Evolutionary conservation across 2,888 invertebrate genomes (phyloP), one percentile per base, ranked within the genome.

Genomic region (Dolomedes plantarius): DNA sequence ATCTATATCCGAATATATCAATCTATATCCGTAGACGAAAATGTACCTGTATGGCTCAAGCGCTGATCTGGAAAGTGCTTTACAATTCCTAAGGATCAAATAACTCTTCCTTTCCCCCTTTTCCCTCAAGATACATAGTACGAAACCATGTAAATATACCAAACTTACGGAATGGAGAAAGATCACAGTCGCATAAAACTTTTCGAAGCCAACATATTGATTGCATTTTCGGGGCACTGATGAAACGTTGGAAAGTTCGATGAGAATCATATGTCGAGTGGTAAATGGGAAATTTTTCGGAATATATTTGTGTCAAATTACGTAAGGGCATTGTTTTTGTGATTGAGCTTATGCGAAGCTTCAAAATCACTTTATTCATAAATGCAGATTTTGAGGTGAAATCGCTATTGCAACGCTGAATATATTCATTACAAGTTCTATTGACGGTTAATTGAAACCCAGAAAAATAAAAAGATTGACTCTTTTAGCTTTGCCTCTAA

Each of bases 11-110:
- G 77, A 85, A 85, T 85, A 78, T 77, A 85, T 85, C 83, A 85
- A 86, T 86, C 85, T 74, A 86, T 78, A 86, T 69, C 78, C 73
- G 85, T 85, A 78, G 77, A 78, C 85, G 76, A 76, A 76, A 83
- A 83, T 83, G 83, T 85, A 85, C 83, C 83, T 85, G 83, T 75
- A 81, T 74, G 74, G 81, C 73, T 74, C 62, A 83, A 83, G 72
- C 77, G 83, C 65, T 77, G 83, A 85, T 77, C 83, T 77, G 39
- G 83, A 77, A 85, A 85, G 83, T 85, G 77, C 83, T 85, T 85
- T 85, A 85, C 83, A 85, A 85, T 85, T 85, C 77, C 77, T 85
- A 67, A 76, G 77, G 83, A 85, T 85, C 83, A 77, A 85, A 85
- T 85, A 77, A 78, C 83, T 77, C 74, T 75, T 62, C 67, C 56